phyloP scores from a whole-genome alignment of 2,888 invertebrate genomes.

The Eueremaeus valkanovi region DNA sequence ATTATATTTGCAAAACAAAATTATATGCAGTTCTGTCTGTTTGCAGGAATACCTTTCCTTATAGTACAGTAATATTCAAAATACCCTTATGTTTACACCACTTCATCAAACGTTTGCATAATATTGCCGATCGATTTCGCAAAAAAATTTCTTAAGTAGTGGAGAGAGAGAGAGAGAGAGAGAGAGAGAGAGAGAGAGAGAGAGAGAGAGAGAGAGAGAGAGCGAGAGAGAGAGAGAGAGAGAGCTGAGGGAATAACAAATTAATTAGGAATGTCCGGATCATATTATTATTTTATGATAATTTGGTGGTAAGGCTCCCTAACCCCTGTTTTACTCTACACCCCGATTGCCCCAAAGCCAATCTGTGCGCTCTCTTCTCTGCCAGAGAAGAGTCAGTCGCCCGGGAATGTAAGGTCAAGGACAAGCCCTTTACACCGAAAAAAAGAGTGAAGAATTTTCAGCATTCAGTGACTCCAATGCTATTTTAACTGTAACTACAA shows the following conservation, averaged over 20 bases:
- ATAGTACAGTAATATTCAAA: neutral
- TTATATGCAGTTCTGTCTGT: neutral
- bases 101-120: neutral
- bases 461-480: neutral
- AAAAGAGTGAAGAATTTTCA: neutral
- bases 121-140: neutral
- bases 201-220: constrained; percentile 59
- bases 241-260: neutral
- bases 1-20: constrained; percentile 1
- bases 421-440: constrained; percentile 7
- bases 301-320: neutral
- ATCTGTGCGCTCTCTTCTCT: neutral
- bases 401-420: constrained; percentile 29
- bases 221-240: constrained; percentile 38
- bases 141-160: neutral
- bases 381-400: neutral
- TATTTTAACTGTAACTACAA: neutral
- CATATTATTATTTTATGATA: constrained; percentile 8
- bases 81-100: neutral
- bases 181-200: constrained; percentile 5
- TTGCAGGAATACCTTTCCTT: neutral
- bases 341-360: constrained; percentile 14
- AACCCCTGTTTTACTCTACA: neutral
- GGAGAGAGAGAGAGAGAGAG: constrained; percentile 19
- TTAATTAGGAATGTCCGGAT: constrained; percentile 29